phyloP scores from a whole-genome alignment of 2,113 vertebrate genomes.

The Corythoichthys haematopterus region DNA sequence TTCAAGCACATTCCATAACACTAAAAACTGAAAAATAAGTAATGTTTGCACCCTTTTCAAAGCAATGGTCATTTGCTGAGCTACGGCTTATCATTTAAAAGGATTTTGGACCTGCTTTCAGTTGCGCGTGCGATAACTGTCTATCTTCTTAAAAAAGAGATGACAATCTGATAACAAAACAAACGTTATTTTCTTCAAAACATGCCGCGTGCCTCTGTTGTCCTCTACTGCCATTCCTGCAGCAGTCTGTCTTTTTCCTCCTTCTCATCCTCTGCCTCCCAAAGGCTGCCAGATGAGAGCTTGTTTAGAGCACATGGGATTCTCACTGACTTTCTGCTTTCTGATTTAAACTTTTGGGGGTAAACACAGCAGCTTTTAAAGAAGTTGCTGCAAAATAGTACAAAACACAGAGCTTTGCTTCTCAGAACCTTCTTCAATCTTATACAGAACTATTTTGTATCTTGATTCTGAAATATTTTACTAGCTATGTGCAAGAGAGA shows the following conservation, averaged over 20 bases:
- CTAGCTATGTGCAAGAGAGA: too few species aligned
- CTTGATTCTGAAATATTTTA: neutral
- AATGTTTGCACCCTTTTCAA: neutral
- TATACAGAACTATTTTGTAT: neutral
- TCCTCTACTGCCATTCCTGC: constrained; percentile 5
- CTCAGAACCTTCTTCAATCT: neutral
- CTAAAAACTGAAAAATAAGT: neutral
- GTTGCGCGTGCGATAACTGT: neutral
- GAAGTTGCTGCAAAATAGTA: constrained; percentile 39
- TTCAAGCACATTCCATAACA: neutral
- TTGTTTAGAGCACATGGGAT: constrained; percentile 25
- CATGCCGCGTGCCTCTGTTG: constrained; percentile 1
- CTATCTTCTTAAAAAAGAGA: neutral
- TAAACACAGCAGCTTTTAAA: constrained; percentile 33
- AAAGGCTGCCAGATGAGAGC: constrained; percentile 8
- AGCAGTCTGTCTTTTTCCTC: constrained; percentile 13
- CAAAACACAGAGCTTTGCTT: constrained; percentile 12
- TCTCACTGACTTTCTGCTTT: constrained; percentile 20
- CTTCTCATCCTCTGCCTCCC: neutral
- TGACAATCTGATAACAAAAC: neutral
- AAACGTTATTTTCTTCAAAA: constrained; percentile 8
- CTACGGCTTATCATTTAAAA: neutral
- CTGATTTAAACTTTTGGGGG: constrained; percentile 21
- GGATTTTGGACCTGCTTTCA: neutral
- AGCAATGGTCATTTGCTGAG: neutral